Evolutionary conservation across 2,113 vertebrate genomes (phyloP).

Genomic region (Nasalis larvatus): DNA sequence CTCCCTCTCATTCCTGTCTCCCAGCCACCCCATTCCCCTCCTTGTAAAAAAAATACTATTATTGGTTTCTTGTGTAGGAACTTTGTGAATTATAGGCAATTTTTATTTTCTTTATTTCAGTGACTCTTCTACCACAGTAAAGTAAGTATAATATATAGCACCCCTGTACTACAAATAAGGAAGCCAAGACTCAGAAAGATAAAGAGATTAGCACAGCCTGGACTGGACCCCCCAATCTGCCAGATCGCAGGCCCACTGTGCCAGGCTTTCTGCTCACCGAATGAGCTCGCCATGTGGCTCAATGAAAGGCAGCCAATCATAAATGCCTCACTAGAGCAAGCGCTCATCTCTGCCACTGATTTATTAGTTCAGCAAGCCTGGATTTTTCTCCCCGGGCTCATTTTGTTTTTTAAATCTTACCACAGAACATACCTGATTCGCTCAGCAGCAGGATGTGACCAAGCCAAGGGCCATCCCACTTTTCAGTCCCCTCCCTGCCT

Average conservation of each 20-base stretch:
- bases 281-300: not conserved
- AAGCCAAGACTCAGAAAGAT: not conserved
- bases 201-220: not conserved
- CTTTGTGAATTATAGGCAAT: not conserved
- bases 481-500: not conserved
- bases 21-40: not conserved
- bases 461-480: not conserved
- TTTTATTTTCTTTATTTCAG: not conserved
- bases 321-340: rapidly evolving
- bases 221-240: rapidly evolving
- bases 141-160: not conserved
- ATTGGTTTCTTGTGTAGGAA: not conserved
- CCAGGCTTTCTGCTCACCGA: rapidly evolving
- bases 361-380: not conserved
- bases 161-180: not conserved
- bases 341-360: rapidly evolving
- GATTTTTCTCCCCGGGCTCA: not conserved
- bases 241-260: not conserved
- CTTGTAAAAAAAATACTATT: not conserved
- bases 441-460: not conserved
- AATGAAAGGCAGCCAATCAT: rapidly evolving
- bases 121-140: not conserved
- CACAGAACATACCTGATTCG: not conserved
- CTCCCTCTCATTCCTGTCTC: not conserved
- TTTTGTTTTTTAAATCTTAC: not conserved